These are phyloP conservation scores for Volucella inanis DNA, from an alignment of 2,888 invertebrate species.

Conservation along the genomic window DNA sequence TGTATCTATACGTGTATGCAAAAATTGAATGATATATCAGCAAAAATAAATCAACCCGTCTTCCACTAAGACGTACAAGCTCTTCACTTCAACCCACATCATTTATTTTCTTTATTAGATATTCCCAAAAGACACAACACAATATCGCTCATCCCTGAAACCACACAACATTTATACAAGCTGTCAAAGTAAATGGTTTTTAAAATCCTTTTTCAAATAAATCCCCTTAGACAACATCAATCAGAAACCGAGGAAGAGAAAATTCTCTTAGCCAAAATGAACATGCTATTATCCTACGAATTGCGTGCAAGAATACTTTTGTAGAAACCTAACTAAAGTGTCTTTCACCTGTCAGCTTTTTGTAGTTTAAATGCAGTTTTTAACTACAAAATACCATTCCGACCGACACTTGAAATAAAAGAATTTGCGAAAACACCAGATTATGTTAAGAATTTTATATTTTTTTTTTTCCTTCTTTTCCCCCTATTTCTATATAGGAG, in stretches of 20 bases:
- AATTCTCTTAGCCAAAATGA: neutral
- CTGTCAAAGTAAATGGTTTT: neutral
- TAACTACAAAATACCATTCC: constrained; percentile 45
- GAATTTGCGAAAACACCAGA: constrained; percentile 22
- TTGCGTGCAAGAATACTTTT: neutral
- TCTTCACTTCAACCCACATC: too few relatives aligned
- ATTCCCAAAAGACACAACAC: too few relatives aligned
- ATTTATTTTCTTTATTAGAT: too few relatives aligned
- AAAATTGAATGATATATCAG: too few relatives aligned
- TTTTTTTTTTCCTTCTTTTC: too few relatives aligned
- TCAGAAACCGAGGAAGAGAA: neutral
- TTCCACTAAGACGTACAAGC: too few relatives aligned
- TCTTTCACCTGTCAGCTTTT: constrained; percentile 57
- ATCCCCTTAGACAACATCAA: neutral
- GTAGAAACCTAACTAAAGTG: constrained; percentile 29
- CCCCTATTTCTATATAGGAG: too few relatives aligned
- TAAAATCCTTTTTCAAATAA: neutral
- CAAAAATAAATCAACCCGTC: too few relatives aligned
- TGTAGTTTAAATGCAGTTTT: constrained; percentile 55
- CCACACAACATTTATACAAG: too few relatives aligned
- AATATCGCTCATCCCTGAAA: too few relatives aligned
- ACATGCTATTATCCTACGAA: constrained; percentile 1
- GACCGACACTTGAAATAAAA: constrained; percentile 29
- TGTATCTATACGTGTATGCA: too few relatives aligned
- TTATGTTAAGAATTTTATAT: constrained; percentile 14